Evolutionary conservation across 2,113 vertebrate species (phyloP), one percentile per base, ranked within the genome.

Genomic region (Chamaetylas fuelleborni): DNA sequence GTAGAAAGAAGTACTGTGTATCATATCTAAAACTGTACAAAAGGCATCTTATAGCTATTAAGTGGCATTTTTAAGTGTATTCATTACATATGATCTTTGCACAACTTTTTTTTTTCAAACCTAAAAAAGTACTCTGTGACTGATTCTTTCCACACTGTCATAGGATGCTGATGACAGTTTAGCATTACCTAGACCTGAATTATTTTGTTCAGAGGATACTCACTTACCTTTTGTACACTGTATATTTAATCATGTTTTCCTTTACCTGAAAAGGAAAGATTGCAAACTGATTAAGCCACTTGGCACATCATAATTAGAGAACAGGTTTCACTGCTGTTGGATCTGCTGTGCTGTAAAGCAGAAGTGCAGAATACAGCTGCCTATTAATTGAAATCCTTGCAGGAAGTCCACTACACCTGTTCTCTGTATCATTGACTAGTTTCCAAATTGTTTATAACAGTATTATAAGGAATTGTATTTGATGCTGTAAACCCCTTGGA

Each of bases 351-450:
- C 42, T 81, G 26, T 78, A 74, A 62, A 94, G 56, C 29, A 82
- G 42, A 91, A 93, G n/a, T 74, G 43, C 19, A 33, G 76, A 88
- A 78, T 92, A 83, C 54, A 81, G 54, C 34, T 93, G 73, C 26
- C 58, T 70, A 90, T 93, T 90, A 78, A 94, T 47, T 53, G 51
- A 81, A 86, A 88, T 74, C 76, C 28, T 90, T 84, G 74, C 88
- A 92, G 82, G 76, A 93, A 90, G 60, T 57, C 56, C 33, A 62
- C 51, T 81, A 80, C 60, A 67, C 82, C 64, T 90, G 76, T 64
- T 84, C 53, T 74, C 48, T 80, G 26, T 29, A 74, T 19, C 50
- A 58, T 67, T 80, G 53, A 51, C 51, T 80, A 33, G 19, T 73
- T 95, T 93, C 26, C 58, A 82, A 73, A 71, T 19, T 60, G 85